These are phyloP conservation scores for Nymphalis polychloros DNA, from an alignment of 2,888 invertebrate genomes.

Conservation along the genomic window DNA sequence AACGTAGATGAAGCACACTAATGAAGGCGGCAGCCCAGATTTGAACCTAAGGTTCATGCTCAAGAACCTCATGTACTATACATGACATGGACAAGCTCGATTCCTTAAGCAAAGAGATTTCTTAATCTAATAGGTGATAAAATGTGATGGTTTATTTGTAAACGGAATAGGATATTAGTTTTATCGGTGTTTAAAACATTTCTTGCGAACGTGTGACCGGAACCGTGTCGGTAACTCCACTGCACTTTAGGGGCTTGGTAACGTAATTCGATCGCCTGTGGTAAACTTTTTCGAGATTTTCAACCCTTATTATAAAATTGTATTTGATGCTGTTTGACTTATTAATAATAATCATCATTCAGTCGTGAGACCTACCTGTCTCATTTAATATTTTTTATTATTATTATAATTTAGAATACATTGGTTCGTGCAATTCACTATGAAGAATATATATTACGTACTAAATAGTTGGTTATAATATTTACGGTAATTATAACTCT, in stretches of 20 bases:
- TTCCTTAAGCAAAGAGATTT: no score
- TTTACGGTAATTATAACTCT: slow-evolving; percentile 5
- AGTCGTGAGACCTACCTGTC: not conserved
- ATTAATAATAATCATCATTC: not conserved
- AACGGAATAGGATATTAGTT: slow-evolving; percentile 8
- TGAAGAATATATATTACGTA: no score
- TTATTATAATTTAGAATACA: no score
- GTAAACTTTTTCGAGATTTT: slow-evolving; percentile 43
- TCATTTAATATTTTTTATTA: no score
- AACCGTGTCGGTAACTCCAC: slow-evolving; percentile 40
- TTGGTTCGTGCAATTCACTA: no score
- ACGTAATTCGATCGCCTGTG: slow-evolving; percentile 43
- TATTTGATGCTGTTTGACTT: slow-evolving; percentile 1
- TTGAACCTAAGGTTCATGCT: no score
- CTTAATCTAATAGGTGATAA: no score
- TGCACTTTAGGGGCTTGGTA: slow-evolving; percentile 42
- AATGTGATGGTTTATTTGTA: not conserved
- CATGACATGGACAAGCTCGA: no score
- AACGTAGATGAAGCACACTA: no score
- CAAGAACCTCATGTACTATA: no score
- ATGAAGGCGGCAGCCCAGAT: no score
- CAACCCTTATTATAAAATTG: slow-evolving; percentile 5
- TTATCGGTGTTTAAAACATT: slow-evolving; percentile 27
- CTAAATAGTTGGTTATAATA: not conserved
- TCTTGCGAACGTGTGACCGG: slow-evolving; percentile 51